These are phyloP conservation scores for Drosophila picticornis DNA, from an alignment of 2,888 invertebrate species.

Conservation along the genomic window DNA sequence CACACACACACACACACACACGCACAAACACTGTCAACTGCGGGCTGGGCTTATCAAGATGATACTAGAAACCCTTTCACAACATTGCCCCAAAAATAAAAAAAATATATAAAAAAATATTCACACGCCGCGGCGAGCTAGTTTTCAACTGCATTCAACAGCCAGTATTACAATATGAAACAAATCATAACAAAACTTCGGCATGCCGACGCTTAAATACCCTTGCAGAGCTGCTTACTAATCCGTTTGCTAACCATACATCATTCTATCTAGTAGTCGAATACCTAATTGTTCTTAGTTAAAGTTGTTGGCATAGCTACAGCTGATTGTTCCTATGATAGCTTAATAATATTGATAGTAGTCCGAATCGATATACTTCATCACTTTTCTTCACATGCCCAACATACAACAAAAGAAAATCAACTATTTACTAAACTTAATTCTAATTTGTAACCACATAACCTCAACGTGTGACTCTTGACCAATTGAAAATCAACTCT, in stretches of 20 bases:
- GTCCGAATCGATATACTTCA: conserved; percentile 3
- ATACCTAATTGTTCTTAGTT: neutral
- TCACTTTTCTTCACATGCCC: neutral
- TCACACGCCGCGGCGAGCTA: conserved; percentile 42
- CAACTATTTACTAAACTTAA: conserved; percentile 2
- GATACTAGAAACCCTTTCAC: conserved; percentile 23
- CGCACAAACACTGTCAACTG: conserved; percentile 42
- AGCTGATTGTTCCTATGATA: conserved; percentile 7
- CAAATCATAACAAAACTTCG: conserved; percentile 4
- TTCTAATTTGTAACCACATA: conserved; percentile 6
- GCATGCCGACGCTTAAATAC: conserved; percentile 35
- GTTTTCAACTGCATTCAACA: conserved; percentile 51
- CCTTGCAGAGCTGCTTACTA: conserved; percentile 36
- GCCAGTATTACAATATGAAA: conserved; percentile 47
- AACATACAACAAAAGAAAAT: neutral
- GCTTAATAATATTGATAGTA: conserved; percentile 1
- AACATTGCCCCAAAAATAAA: conserved; percentile 14
- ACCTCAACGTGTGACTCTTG: conserved; percentile 5
- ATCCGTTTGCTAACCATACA: neutral
- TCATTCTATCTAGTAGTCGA: neutral
- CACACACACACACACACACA: conserved; percentile 14
- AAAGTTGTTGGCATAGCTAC: neutral
- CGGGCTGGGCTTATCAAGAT: conserved; percentile 46
- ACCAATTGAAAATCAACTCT: conserved; percentile 14
- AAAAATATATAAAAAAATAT: conserved; percentile 5